These are phyloP conservation scores for Microchirus variegatus DNA, from an alignment of 2,797 vertebrate genomes.

Conservation along the genomic window DNA sequence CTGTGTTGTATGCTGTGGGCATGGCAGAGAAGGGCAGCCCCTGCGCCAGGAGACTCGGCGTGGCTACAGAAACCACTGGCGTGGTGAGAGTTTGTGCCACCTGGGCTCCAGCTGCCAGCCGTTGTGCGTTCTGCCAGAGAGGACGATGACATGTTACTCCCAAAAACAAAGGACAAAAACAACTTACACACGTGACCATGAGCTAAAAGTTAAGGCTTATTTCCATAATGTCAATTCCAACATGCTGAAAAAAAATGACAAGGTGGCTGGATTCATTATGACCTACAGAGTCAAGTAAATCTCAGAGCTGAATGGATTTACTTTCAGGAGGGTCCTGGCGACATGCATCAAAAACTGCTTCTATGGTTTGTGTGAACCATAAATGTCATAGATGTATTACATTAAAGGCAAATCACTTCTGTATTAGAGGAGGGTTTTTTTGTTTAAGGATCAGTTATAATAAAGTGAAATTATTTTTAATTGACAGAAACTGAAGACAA, in stretches of 20 bases:
- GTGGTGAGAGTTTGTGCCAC: slow-evolving; percentile 93
- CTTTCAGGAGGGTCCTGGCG: slow-evolving; percentile 41
- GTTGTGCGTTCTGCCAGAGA: slow-evolving; percentile 87
- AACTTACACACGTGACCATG: slow-evolving; percentile 1
- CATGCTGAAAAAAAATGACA: slow-evolving; percentile 67
- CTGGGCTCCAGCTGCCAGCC: slow-evolving; percentile 89
- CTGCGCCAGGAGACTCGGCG: slow-evolving; percentile 92
- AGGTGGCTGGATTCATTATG: slow-evolving; percentile 52
- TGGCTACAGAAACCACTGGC: slow-evolving; percentile 95
- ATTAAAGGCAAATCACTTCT: slow-evolving; percentile 70
- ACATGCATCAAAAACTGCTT: slow-evolving; percentile 61
- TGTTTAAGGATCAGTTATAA: background rate
- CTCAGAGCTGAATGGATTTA: slow-evolving; percentile 57
- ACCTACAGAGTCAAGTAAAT: slow-evolving; percentile 49
- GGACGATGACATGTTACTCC: slow-evolving; percentile 45
- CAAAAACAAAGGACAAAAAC: background rate
- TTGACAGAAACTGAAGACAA: too few species aligned
- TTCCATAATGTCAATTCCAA: slow-evolving; percentile 25
- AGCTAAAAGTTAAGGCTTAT: background rate
- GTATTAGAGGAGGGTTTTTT: background rate
- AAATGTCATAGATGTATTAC: slow-evolving; percentile 46
- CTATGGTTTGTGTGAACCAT: slow-evolving; percentile 17
- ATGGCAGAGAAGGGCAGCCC: slow-evolving; percentile 93
- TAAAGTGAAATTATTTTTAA: too few species aligned
- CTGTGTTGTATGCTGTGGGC: slow-evolving; percentile 97